These are phyloP conservation scores for Drosophila tripunctata DNA, from an alignment of 2,888 invertebrate species.

Conservation along the genomic window DNA sequence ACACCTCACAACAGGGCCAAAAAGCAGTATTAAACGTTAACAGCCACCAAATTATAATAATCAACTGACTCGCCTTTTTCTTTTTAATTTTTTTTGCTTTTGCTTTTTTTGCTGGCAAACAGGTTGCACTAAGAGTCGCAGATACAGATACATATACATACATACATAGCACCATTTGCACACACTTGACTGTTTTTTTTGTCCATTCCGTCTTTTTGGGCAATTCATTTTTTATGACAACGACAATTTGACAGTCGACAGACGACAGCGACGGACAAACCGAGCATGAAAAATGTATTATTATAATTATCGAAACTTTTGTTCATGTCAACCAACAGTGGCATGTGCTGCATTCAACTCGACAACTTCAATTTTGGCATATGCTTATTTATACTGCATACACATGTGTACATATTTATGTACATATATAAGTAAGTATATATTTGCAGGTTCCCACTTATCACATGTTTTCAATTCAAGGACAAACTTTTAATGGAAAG, in stretches of 20 bases:
- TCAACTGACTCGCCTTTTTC: conserved; percentile 30
- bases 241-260: conserved; percentile 72
- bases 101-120: conserved; percentile 52
- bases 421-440: neutral
- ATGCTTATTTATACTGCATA: conserved; percentile 17
- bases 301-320: conserved; percentile 68
- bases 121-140: conserved; percentile 54
- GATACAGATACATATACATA: conserved; percentile 27
- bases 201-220: conserved; percentile 39
- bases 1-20: neutral
- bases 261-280: conserved; percentile 31
- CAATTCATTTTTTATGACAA: conserved; percentile 69
- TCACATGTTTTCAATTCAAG: conserved; percentile 35
- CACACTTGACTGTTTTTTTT: conserved; percentile 59
- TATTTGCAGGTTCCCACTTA: conserved; percentile 1
- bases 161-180: conserved; percentile 51
- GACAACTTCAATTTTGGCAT: conserved; percentile 16
- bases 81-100: neutral
- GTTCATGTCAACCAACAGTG: conserved; percentile 51
- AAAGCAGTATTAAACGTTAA: conserved; percentile 6
- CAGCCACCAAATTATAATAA: conserved; percentile 44
- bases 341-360: conserved; percentile 49
- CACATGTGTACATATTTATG: neutral
- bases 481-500: conserved; percentile 15
- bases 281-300: conserved; percentile 52